phyloP scores from a whole-genome alignment of 2,113 vertebrate species.

The Nothobranchius furzeri region DNA sequence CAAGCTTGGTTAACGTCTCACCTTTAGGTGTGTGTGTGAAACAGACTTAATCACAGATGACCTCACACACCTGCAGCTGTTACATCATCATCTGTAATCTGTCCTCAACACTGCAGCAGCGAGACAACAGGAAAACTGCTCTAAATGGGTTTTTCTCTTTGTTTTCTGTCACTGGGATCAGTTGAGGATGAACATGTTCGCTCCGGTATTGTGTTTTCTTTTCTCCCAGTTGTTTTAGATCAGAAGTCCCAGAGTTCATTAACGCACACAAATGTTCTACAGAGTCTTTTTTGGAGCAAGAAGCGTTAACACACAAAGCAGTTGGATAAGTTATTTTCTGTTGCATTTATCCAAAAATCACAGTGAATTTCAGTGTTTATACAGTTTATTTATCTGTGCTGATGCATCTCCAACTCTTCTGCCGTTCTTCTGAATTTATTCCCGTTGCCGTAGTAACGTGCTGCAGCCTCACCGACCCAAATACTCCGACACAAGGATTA shows the following conservation, averaged over 20 bases:
- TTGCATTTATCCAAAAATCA: neutral
- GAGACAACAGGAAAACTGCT: slow-evolving; percentile 22
- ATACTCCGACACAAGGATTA: slow-evolving; percentile 54
- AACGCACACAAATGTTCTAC: no score
- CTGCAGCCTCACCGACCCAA: slow-evolving; percentile 55
- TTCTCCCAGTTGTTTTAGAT: slow-evolving; percentile 39
- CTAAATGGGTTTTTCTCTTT: slow-evolving; percentile 17
- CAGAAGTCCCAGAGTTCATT: slow-evolving; percentile 44
- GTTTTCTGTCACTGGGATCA: slow-evolving; percentile 14
- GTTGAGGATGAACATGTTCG: slow-evolving; percentile 47
- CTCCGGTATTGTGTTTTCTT: slow-evolving; percentile 14
- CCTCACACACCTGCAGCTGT: slow-evolving; percentile 26
- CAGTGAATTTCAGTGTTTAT: neutral
- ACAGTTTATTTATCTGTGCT: no score
- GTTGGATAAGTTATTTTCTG: neutral
- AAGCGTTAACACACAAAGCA: neutral
- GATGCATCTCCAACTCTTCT: slow-evolving; percentile 9
- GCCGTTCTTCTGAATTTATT: slow-evolving; percentile 21
- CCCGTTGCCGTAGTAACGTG: slow-evolving; percentile 56
- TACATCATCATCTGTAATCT: slow-evolving; percentile 39
- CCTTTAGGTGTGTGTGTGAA: slow-evolving; percentile 10
- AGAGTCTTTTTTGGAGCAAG: no score
- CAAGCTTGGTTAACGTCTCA: slow-evolving; percentile 88
- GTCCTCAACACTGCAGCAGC: slow-evolving; percentile 30
- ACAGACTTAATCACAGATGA: slow-evolving; percentile 56